Evolutionary conservation across 2,888 invertebrate genomes (phyloP).

Genomic region (Polietes domitor): DNA sequence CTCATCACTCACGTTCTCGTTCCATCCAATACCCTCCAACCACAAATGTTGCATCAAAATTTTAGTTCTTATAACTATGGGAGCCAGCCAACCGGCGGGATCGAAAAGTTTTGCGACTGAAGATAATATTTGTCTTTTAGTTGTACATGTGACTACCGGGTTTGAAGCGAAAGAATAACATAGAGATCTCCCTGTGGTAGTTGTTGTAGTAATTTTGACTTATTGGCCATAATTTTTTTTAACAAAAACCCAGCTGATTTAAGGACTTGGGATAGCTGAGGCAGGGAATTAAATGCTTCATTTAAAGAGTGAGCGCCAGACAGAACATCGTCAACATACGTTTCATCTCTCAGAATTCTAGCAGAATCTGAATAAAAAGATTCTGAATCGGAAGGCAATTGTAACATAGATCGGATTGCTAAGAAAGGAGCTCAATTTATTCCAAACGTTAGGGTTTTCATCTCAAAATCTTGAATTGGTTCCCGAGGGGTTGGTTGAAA

Average conservation of each 20-base stretch:
- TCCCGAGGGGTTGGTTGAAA: too few species aligned
- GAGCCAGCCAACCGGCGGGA: too few species aligned
- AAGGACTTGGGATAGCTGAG: not conserved
- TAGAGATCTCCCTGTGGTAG: not conserved
- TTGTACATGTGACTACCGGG: not conserved
- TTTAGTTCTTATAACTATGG: too few species aligned
- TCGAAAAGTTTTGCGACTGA: too few species aligned
- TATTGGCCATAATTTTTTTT: constrained; percentile 10
- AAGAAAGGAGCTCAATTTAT: not conserved
- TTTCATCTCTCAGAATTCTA: not conserved
- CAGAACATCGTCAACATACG: not conserved
- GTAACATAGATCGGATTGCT: not conserved
- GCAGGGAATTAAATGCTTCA: not conserved
- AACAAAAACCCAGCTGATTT: not conserved
- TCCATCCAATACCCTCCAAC: constrained; percentile 50
- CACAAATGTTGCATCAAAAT: too few species aligned
- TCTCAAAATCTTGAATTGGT: too few species aligned
- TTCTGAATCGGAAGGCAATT: not conserved
- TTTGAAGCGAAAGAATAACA: not conserved
- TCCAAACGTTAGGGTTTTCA: too few species aligned
- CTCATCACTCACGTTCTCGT: constrained; percentile 24
- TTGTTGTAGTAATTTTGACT: not conserved
- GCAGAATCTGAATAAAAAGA: not conserved
- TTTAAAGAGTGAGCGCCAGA: not conserved
- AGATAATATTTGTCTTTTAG: constrained; percentile 21